Conservation (phyloP, 2,113 vertebrate genomes). For the Thamnaconus septentrionalis region DNA sequence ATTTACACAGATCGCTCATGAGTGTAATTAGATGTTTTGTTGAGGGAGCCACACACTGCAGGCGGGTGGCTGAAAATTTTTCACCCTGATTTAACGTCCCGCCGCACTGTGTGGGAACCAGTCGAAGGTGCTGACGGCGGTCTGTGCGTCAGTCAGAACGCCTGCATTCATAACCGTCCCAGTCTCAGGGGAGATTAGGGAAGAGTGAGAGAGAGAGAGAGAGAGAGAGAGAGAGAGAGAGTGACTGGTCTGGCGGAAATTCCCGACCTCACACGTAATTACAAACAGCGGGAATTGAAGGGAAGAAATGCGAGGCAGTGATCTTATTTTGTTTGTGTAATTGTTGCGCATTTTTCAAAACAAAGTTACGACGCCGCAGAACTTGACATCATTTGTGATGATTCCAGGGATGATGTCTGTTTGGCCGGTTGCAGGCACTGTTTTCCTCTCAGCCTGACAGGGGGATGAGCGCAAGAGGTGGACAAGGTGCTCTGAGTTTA, state of each 20-base stretch:
- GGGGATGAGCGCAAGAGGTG: too few relatives aligned
- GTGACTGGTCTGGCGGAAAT: conserved; percentile 10
- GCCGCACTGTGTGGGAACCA: conserved; percentile 32
- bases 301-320: neutral
- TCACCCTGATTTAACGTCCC: conserved; percentile 36
- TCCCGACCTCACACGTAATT: conserved; percentile 37
- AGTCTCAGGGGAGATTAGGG: conserved; percentile 46
- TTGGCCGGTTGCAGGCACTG: neutral
- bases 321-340: neutral
- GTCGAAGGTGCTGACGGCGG: conserved; percentile 61
- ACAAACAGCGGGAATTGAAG: conserved; percentile 7
- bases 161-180: conserved; percentile 26
- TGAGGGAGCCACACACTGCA: conserved; percentile 31
- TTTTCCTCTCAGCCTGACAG: too few relatives aligned
- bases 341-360: neutral
- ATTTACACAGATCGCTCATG: conserved; percentile 24
- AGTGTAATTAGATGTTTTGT: conserved; percentile 43
- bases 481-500: too few relatives aligned
- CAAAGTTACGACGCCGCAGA: neutral
- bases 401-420: neutral
- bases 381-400: neutral
- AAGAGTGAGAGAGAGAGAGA: conserved; percentile 17
- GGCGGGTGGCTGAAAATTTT: conserved; percentile 40
- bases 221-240: conserved; percentile 9
- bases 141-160: conserved; percentile 47